These are phyloP conservation scores for Cynopterus brachyotis DNA, from an alignment of 2,113 vertebrate species.

Conservation along the genomic window DNA sequence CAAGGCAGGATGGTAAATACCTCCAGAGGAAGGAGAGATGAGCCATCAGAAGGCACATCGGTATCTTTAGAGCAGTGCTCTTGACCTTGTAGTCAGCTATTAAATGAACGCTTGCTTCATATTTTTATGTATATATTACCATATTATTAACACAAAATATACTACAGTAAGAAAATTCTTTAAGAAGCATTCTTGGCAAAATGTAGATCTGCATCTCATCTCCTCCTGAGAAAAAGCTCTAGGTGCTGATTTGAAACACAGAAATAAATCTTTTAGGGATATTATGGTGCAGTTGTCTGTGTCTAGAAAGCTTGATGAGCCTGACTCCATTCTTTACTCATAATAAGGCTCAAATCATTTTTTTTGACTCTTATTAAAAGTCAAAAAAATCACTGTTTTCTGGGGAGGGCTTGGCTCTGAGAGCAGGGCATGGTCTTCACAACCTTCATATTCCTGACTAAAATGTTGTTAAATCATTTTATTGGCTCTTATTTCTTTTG, in stretches of 20 bases:
- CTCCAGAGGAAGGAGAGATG: background rate
- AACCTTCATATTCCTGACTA: background rate
- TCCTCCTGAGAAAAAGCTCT: background rate
- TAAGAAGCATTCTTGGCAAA: background rate
- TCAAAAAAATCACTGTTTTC: background rate
- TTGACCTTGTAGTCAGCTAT: background rate
- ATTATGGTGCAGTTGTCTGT: background rate
- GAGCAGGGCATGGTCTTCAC: background rate
- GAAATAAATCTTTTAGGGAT: background rate
- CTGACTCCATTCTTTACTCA: background rate
- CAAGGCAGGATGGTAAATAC: background rate
- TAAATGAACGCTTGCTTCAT: background rate
- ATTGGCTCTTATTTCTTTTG: background rate
- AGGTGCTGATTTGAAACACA: background rate
- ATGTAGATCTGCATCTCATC: background rate
- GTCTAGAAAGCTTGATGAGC: background rate
- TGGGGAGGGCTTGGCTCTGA: background rate
- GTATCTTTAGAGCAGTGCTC: background rate
- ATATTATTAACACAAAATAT: background rate
- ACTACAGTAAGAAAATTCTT: background rate
- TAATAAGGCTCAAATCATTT: background rate
- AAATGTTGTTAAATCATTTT: background rate
- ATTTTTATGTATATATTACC: background rate
- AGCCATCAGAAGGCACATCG: background rate
- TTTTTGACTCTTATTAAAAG: background rate